Evolutionary conservation across 1,140 invertebrate genomes (phyloP).

Genomic region (Metopolophium dirhodum): DNA sequence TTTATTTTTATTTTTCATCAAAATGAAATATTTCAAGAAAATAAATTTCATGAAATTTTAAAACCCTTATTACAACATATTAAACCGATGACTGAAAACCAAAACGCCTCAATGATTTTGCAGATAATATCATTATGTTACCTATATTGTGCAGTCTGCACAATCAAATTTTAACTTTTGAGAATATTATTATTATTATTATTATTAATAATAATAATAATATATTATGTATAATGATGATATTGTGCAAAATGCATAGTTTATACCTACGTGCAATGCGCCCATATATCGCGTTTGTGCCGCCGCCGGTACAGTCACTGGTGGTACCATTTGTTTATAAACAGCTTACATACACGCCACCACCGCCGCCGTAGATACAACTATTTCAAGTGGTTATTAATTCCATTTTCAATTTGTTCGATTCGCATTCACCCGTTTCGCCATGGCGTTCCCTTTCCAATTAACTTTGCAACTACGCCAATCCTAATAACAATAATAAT

Average conservation of each 20-base stretch:
- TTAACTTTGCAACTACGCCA: not conserved
- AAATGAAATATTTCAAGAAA: too few relatives aligned
- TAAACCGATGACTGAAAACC: too few relatives aligned
- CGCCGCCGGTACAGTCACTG: not conserved
- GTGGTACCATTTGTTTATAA: not conserved
- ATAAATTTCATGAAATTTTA: too few relatives aligned
- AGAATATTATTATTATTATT: not conserved
- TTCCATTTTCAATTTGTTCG: not conserved
- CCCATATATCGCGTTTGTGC: not conserved
- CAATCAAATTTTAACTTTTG: not conserved
- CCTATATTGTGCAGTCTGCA: too few relatives aligned
- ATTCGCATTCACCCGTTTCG: not conserved
- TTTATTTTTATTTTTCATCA: too few relatives aligned
- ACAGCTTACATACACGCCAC: not conserved
- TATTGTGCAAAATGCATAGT: not conserved
- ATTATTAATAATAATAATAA: too few relatives aligned
- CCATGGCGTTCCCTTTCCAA: not conserved
- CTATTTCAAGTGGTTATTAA: not conserved
- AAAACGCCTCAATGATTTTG: too few relatives aligned
- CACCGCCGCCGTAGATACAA: not conserved
- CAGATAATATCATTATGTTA: too few relatives aligned
- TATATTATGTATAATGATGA: too few relatives aligned
- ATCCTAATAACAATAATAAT: not conserved
- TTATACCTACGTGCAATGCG: too few relatives aligned
- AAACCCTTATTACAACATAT: too few relatives aligned